Evolutionary conservation across 1,140 invertebrate species (phyloP), one percentile per base, ranked within the genome.

Genomic region (Euura lappo): DNA sequence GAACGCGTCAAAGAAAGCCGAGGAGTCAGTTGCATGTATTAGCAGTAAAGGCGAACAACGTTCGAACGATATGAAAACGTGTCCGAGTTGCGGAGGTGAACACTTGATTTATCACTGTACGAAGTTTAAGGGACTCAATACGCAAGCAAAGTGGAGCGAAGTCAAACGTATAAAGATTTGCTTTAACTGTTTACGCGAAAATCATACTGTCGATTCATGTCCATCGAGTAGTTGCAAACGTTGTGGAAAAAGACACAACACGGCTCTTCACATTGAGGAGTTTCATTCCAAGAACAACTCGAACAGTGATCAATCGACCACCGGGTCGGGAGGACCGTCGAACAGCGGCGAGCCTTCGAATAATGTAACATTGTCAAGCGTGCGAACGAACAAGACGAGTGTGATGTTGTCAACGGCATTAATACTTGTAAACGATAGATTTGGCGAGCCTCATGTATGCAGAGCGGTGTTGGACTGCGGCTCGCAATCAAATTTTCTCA

Each of bases 91-190:
- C 43, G 47, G 70, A 8, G 74, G 42, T n/a, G 5, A 69, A 6
- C 70, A 74, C 28, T 7, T 4, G 13, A 67, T 74, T 51, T 69
- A 74, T 65, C 45, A 45, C 2, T 74, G 73, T 8, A n/a, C 44
- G 28, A 68, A 71, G 69, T 74, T 71, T n/a, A 45, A 68, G 10
- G 66, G 69, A n/a, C 4, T 13, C 13, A 60, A 44, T 45, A 64
- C n/a, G 13, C 51, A 13, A 70, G 69, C 13, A 65, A 28, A 43
- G 43, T 45, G 28, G 43, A n/a, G 0, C 66, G 42, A 7, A 71
- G 73, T 45, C 45, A 66, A 6, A 46, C 5, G 4, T 71, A 70
- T 44, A 45, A 71, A 5, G 6, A 46, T 65, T 70, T 66, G 7
- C 69, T 66, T 70, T 45, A 74, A 43, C 6, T 69, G 4, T 4